Evolutionary conservation across 2,113 vertebrate genomes (phyloP), one percentile per base, ranked within the genome.

Genomic region (Eptatretus burgeri): DNA sequence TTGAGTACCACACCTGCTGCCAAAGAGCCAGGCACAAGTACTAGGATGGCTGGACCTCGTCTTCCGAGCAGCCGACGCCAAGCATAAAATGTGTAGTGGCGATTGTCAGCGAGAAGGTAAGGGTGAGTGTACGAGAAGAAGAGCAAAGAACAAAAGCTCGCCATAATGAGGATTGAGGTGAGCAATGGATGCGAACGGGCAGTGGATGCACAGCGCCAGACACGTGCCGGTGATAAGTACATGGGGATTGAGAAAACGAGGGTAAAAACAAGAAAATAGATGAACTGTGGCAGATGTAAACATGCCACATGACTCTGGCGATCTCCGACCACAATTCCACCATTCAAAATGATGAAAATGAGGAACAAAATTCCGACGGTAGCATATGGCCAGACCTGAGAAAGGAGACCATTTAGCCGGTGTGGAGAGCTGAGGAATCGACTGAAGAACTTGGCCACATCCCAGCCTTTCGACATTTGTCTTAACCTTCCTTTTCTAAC

Each of bases 81-180:
- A 41, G 94, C 74, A 17, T 98, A 98, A 69, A 98, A 98, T 0
- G 84, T 78, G 64, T 81, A 94, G 67, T 98, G 91, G 49, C 91
- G 78, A 73, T 98, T 98, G 71, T 98, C 91, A 0, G 85, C 84
- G n/a, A 98, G 73, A 60, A 98, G 73, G 74, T 91, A 98, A 65
- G 78, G 80, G 76, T 98, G 89, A 49, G 78, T 75, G 11, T 78
- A 82, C 1, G 88, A 89, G 73, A 87, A 98, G 66, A 79, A 85
- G 87, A 86, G 91, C 66, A 93, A 72, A 2, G 93, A 70, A 52
- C 86, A 65, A 9, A 84, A n/a, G 11, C 69, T 79, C 13, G 79
- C 5, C 11, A 65, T 11, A 0, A 72, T 5, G 2, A 82, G 11
- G 5, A 74, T 9, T 12, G 75, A 66, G 65, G 81, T 88, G 17